phyloP scores from a whole-genome alignment of 2,113 vertebrate genomes.

The Dicentrarchus labrax region DNA sequence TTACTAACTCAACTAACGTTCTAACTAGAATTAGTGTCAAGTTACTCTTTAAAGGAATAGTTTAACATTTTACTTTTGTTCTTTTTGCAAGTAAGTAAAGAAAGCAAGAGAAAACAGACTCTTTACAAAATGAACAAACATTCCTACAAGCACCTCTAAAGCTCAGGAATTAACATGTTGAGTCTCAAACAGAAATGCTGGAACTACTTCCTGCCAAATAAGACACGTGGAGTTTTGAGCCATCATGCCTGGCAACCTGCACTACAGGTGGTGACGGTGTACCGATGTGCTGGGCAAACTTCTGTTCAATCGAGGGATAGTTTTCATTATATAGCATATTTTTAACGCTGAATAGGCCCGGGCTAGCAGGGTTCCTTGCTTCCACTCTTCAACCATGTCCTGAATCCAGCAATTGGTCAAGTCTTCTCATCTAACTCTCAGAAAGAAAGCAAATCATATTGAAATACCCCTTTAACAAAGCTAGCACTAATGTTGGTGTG shows the following conservation, averaged over 20 bases:
- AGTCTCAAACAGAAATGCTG: too few species aligned
- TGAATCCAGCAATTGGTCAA: not conserved
- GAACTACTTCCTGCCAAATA: not conserved
- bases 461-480: not conserved
- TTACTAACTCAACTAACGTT: too few species aligned
- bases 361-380: too few species aligned
- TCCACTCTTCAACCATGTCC: not conserved
- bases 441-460: not conserved
- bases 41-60: not conserved
- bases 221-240: not conserved
- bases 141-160: too few species aligned
- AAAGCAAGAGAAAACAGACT: not conserved
- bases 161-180: not conserved
- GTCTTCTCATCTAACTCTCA: not conserved
- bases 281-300: not conserved
- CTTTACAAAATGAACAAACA: not conserved
- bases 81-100: not conserved
- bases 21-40: not conserved
- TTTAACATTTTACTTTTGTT: too few species aligned
- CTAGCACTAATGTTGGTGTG: not conserved
- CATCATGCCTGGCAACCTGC: too few species aligned
- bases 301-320: not conserved
- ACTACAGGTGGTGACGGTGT: too few species aligned
- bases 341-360: not conserved
- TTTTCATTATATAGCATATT: too few species aligned